Evolutionary conservation across 2,113 vertebrate genomes (phyloP), one percentile per base, ranked within the genome.

Genomic region (Phaetusa simplex): DNA sequence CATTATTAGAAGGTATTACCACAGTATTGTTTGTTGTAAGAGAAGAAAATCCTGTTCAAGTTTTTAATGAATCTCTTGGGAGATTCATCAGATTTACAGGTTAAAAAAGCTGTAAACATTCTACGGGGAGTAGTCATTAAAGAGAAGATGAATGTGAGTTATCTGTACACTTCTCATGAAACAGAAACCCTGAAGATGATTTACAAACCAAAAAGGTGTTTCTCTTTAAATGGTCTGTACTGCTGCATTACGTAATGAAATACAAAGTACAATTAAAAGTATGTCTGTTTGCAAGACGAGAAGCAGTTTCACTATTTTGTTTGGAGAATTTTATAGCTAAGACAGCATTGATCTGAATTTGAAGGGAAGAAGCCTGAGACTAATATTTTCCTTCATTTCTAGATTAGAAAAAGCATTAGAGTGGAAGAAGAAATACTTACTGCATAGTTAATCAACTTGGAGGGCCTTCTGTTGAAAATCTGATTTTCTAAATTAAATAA

Each of bases 21-120:
- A 95, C 95, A 97, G 94, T 96, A 96, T 87, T 93, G 94, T 97
- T 98, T 97, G 86, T 96, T 98, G 96, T 95, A 97, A 94, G 82
- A 96, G 93, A 97, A 95, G 80, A 97, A 97, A 97, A 91, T 89
- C 86, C 82, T 95, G 67, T 97, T 98, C 92, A 96, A 96, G 92
- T 93, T 97, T 95, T 97, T 98, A 98, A 98, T 97, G 95, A 98
- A 98, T 98, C 97, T 98, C 97, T 90, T 92, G 97, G 98, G 97
- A 97, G 90, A 94, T 88, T 95, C 82, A 43, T 95, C 85, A 96
- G 92, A 96, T 88, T 96, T 98, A 97, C 91, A 97, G 97, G 74
- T 97, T 96, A 97, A 98, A 97, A 95, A 62, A 79, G 88, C 96
- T 89, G 95, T 96, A 97, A 91, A 90, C 93, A 97, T 88, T 96